phyloP scores from a whole-genome alignment of 2,113 vertebrate genomes.

The Oncorhynchus keta region DNA sequence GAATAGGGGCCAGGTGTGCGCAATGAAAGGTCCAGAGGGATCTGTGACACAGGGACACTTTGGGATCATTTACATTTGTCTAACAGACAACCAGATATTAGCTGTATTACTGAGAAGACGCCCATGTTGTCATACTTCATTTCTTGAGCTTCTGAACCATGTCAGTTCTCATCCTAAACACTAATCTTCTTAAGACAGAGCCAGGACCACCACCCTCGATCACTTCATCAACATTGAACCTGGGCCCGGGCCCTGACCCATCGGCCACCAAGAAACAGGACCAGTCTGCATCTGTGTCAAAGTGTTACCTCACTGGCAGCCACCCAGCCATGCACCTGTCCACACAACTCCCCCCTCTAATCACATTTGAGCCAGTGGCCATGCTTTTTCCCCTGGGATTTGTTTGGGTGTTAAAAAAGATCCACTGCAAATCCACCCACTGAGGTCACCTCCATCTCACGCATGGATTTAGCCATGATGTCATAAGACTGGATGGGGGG shows the following conservation, averaged over 20 bases:
- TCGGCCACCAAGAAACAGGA: not conserved
- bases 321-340: slow-evolving; percentile 39
- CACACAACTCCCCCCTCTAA: slow-evolving; percentile 29
- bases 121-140: too few species aligned
- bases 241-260: not conserved
- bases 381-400: slow-evolving; percentile 41
- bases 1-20: too few species aligned
- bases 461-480: slow-evolving; percentile 64
- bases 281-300: not conserved
- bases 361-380: slow-evolving; percentile 28
- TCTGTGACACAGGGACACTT: slow-evolving; percentile 47
- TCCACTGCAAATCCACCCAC: slow-evolving; percentile 49
- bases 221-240: not conserved
- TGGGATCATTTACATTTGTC: not conserved
- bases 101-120: not conserved
- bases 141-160: too few species aligned
- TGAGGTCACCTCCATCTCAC: slow-evolving; percentile 60
- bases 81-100: not conserved
- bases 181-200: not conserved
- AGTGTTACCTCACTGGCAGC: slow-evolving; percentile 21
- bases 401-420: slow-evolving; percentile 57
- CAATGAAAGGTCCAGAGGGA: slow-evolving; percentile 28
- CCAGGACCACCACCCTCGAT: not conserved
- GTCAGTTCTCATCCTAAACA: too few species aligned
- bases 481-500: slow-evolving; percentile 60